A percentile compares a stretch with the other conserved stretches of the same genome.
Conservation (phyloP, 2,113 vertebrate species). For the Sinocyclocheilus anophthalmus region DNA sequence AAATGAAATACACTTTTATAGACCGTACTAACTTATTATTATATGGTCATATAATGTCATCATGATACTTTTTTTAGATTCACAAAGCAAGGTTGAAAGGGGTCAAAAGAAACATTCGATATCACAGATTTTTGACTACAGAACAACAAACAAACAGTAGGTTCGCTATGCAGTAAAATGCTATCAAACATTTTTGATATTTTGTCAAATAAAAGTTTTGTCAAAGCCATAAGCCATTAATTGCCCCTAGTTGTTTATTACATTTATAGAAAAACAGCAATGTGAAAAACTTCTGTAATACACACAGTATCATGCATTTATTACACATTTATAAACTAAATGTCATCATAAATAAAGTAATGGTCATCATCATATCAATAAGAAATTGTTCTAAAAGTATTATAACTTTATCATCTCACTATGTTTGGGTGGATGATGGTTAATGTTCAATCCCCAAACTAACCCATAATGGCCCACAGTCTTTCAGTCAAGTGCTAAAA, state of each 20-base stretch:
- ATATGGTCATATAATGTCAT: neutral
- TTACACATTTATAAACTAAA: neutral
- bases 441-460: slow-evolving; percentile 67
- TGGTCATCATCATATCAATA: too few relatives aligned
- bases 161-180: too few relatives aligned
- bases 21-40: neutral
- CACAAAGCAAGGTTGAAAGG: neutral
- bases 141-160: too few relatives aligned
- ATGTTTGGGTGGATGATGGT: slow-evolving; percentile 64
- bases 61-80: neutral
- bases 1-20: slow-evolving; percentile 10
- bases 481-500: slow-evolving; percentile 59
- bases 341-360: neutral
- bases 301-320: neutral
- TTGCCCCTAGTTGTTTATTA: neutral
- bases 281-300: neutral
- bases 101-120: too few relatives aligned
- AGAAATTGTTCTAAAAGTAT: neutral
- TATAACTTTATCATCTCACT: slow-evolving; percentile 69
- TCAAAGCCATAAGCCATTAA: neutral
- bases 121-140: too few relatives aligned
- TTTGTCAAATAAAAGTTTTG: neutral
- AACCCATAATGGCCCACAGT: slow-evolving; percentile 66
- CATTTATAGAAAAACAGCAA: neutral
- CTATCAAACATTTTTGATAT: neutral